Percentiles rank a stretch among this genome's conserved stretches.
These are phyloP conservation scores for Dasypolia templi DNA, from an alignment of 2,888 invertebrate genomes.

Conservation along the genomic window DNA sequence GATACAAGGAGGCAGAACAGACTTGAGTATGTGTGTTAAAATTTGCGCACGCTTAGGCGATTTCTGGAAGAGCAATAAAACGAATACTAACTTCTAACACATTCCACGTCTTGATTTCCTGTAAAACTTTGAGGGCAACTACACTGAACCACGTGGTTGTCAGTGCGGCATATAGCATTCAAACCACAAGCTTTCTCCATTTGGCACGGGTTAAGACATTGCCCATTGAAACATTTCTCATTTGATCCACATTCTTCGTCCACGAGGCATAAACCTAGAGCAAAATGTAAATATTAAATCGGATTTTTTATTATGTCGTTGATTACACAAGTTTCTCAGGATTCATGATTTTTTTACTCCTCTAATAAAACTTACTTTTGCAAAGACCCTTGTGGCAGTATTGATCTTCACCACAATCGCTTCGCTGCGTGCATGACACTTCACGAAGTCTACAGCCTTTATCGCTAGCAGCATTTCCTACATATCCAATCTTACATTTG, in stretches of 20 bases:
- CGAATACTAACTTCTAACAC: conserved; percentile 93
- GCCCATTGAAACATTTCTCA: conserved; percentile 95
- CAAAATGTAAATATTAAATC: not conserved
- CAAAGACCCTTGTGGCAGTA: conserved; percentile 95
- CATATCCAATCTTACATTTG: conserved; percentile 94
- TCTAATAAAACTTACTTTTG: conserved; percentile 90
- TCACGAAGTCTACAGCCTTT: conserved; percentile 94
- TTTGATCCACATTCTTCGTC: conserved; percentile 94
- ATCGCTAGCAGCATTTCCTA: conserved; percentile 93
- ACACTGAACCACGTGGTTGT: conserved; percentile 94
- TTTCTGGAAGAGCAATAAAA: not conserved
- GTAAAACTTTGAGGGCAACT: conserved; percentile 96
- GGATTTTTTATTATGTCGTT: not conserved
- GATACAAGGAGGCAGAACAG: not conserved
- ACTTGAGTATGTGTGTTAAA: not conserved
- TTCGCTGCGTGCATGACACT: conserved; percentile 92
- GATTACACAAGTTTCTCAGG: not conserved
- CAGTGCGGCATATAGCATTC: conserved; percentile 94
- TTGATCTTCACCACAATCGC: conserved; percentile 94
- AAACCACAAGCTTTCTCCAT: conserved; percentile 95
- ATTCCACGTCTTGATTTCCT: conserved; percentile 95
- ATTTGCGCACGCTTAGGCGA: not conserved
- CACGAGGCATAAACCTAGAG: conserved; percentile 93
- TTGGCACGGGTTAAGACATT: conserved; percentile 95
- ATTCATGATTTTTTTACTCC: not conserved